Conservation (phyloP, 2,113 vertebrate species). For the Leptocoma aspasia region DNA sequence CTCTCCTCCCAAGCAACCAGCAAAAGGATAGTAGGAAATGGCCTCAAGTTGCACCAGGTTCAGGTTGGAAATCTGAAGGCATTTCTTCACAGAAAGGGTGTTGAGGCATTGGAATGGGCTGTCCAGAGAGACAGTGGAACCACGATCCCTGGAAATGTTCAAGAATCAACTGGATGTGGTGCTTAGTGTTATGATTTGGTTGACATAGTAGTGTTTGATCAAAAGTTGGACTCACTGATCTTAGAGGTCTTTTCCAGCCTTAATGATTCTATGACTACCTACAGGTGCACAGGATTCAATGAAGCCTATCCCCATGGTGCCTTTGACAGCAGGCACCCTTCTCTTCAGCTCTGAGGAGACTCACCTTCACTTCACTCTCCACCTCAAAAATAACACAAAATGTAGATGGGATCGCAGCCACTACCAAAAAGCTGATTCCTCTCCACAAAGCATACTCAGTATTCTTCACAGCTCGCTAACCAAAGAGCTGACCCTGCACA, state of each 20-base stretch:
- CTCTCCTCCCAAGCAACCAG: not conserved
- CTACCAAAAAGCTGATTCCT: not conserved
- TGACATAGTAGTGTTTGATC: not conserved
- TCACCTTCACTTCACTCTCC: not conserved
- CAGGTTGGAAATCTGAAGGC: not conserved
- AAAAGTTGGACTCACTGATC: not conserved
- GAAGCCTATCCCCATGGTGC: not conserved
- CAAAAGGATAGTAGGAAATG: not conserved
- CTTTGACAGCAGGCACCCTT: not conserved
- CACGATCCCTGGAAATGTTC: not conserved
- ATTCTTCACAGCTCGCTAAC: not conserved
- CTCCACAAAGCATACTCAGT: not conserved
- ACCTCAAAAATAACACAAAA: not conserved
- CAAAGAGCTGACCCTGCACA: not conserved
- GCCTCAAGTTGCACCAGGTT: not conserved
- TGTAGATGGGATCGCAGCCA: fast-evolving
- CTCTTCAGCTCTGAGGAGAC: not conserved
- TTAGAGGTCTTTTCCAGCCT: not conserved
- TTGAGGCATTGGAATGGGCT: not conserved
- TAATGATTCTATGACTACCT: not conserved
- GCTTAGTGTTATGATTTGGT: fast-evolving
- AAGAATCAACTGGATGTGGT: not conserved
- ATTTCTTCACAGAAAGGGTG: not conserved
- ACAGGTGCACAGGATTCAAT: not conserved
- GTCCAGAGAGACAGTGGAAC: not conserved